Evolutionary conservation across 2,888 invertebrate species (phyloP), one percentile per base, ranked within the genome.

Genomic region (Troides helena): DNA sequence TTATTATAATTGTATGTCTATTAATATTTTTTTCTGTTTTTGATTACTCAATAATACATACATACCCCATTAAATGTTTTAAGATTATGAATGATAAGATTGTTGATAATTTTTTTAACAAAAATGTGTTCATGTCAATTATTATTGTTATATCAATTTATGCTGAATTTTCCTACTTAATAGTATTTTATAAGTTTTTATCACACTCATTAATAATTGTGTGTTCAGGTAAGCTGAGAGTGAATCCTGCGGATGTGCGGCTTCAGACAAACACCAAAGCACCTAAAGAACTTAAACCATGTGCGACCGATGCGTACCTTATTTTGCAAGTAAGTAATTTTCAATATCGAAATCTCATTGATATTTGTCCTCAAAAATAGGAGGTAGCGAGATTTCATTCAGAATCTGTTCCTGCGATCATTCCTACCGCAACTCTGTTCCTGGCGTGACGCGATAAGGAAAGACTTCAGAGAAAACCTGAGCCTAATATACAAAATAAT

Each of bases 301-400:
- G 98, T 91, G 98, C 98, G 63, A 95, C 96, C 0, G 99, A 99
- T 92, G 99, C 99, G 0, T 99, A 97, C 87, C 94, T 99, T 75
- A 95, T 99, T 83, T 97, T 99, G 88, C 98, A 98, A 93, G 97
- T 97, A 87, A 78, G 73, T 73, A 23, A 0, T 18, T 18, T n/a
- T 12, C 14, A 4, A 53, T 53, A 53, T 39, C 39, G 1, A 39
- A 39, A 39, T 8, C 39, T 39, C 39, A 1, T 8, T 39, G 39
- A 10, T 39, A 8, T 7, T 39, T 10, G 10, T 10, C 39, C 39
- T 39, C 1, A 39, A 39, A 7, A 10, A 10, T 39, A 8, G 10
- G 7, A 39, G 39, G 39, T 39, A 7, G 39, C 39, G 1, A 8
- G 39, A 10, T 10, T 10, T 39, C 10, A 39, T 8, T 39, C 39